phyloP scores from a whole-genome alignment of 2,113 vertebrate species.

The Formicarius rufipectus region DNA sequence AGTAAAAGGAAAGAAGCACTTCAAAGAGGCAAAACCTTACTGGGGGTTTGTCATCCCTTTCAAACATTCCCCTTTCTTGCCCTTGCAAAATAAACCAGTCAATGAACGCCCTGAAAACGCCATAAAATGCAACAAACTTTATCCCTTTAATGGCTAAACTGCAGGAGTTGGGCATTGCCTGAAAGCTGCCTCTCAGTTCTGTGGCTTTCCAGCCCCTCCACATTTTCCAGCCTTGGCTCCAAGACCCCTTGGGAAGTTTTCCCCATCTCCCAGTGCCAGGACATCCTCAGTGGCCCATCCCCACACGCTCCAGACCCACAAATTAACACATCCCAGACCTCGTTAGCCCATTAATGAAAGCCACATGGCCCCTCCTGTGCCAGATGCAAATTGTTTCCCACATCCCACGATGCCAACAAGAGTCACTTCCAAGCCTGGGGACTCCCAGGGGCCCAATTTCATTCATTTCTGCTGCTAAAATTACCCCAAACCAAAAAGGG shows the following conservation, averaged over 20 bases:
- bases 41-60: background rate
- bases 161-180: background rate
- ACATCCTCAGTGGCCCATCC: background rate
- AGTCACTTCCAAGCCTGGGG: background rate
- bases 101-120: background rate
- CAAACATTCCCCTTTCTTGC: background rate
- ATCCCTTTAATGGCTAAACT: background rate
- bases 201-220: no score
- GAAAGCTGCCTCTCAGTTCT: background rate
- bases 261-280: background rate
- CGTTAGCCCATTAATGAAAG: background rate
- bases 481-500: background rate
- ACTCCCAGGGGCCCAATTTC: background rate
- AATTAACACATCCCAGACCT: background rate
- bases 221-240: no score
- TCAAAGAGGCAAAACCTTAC: background rate
- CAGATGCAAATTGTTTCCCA: constrained; percentile 29
- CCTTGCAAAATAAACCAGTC: background rate
- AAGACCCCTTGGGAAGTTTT: no score
- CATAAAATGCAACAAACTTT: background rate
- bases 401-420: background rate
- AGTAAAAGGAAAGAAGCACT: background rate
- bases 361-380: constrained; percentile 5
- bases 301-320: background rate
- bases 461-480: rapidly evolving